Base-by-base conservation (phyloP, 2,113 vertebrate species). In the Mesoclemmys tuberculata region DNA sequence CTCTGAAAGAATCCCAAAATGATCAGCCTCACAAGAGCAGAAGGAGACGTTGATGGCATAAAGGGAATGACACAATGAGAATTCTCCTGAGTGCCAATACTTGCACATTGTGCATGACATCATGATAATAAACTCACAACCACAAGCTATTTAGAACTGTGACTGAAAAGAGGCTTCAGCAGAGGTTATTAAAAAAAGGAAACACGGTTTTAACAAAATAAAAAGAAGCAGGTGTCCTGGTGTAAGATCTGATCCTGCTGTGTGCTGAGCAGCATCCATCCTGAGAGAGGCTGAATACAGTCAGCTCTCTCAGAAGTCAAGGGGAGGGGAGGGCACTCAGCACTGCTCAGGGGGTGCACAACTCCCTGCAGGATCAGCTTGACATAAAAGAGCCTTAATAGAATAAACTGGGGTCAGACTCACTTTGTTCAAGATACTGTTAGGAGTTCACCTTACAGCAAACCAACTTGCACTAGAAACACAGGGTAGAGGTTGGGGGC, bases 401-500 rank as follows among this genome's bases (percentile, higher is more conserved):
- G 75, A 90, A 61, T 84, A 49, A 18, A 44, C 88, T 51, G 54
- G 49, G 44, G 81, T 48, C 81, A 84, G 71, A 41, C 58, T 56
- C 46, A 61, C 54, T 90, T 71, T 56, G 71, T 48, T 84, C 71
- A 90, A 55, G 55, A 24, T 1, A 0, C 29, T 35, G 10, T 92
- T 95, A 46, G 83, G 31, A 89, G 89, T 90, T 90, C 35, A 84
- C 10, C 18, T 80, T 83, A 22, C 5, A 89, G 38, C 81, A 18
- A 93, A 88, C 74, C 71, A 78, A 61, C 88, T 86, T 75, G 58
- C 92, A 80, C 51, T 92, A 74, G 78, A 93, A 94, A 82, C 8
- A 44, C 0, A 1, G 64, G 22, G 18, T 5, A 26, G 1, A 41
- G 85, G 35, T 10, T 78, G 29, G 13, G 52, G 24, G 26, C 54